Evolutionary conservation across 2,888 invertebrate genomes (phyloP), one percentile per base, ranked within the genome.

Genomic region (Terebella lapidaria): DNA sequence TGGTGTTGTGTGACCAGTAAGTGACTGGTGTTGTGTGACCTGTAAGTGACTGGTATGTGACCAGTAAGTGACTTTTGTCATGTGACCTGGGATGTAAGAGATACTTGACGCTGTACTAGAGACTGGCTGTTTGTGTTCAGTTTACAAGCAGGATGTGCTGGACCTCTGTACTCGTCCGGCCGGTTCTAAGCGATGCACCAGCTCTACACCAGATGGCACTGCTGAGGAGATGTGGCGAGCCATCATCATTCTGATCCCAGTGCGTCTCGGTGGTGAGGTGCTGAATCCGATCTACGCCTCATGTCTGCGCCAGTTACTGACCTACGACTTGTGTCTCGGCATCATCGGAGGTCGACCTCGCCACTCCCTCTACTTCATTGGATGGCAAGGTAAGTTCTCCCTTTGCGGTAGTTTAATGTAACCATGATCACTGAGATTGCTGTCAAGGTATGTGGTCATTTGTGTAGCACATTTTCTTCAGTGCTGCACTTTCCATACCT

Each of bases 271-370:
- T n/a, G 87, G 88, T 24, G 92, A 92, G 68, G 88, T 89, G 77
- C 83, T 93, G 64, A 94, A 94, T 81, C 86, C 88, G 2, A 87
- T 89, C 56, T 94, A 94, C 82, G 87, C 88, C 15, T 87, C 90
- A 18, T 91, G 91, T 75, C 83, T 94, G 28, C 90, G 90, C 62
- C 86, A 88, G 30, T 81, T 94, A 53, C 85, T 94, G 45, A 89
- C 89, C 65, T 84, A 91, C 64, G 89, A 90, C 70, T 86, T 87
- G 72, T 94, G 92, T 73, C 87, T 94, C 71, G 94, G 95, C 25
- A 88, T 94, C 56, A 92, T 94, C 74, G 95, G 94, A 4, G 95
- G 95, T 18, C 85, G 90, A 71, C 94, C 94, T 0, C 90, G 91
- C 76, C 94, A 94, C 84, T 92, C 94, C 20, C 83, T 94, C 35